Conservation (phyloP, 2,113 vertebrate species). For the Channa argus region DNA sequence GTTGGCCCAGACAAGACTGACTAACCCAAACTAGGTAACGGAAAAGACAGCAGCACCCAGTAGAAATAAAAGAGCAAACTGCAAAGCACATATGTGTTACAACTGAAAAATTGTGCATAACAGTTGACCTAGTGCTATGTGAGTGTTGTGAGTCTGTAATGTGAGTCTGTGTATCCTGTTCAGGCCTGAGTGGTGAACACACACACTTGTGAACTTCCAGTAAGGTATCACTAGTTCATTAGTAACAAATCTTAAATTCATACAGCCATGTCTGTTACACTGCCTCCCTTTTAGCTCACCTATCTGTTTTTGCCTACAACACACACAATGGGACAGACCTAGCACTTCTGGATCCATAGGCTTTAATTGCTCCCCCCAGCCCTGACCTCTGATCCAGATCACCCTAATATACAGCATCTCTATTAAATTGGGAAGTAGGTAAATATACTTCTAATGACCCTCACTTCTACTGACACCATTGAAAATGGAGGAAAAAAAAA, state of each 20-base stretch:
- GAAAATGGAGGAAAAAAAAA: slow-evolving; percentile 55
- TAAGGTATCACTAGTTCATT: slow-evolving; percentile 55
- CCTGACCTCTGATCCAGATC: slow-evolving; percentile 85
- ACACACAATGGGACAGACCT: slow-evolving; percentile 68
- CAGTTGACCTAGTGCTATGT: not conserved
- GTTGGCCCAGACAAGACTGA: slow-evolving; percentile 57
- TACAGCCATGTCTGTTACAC: slow-evolving; percentile 64
- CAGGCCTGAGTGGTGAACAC: not conserved
- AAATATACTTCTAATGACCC: slow-evolving; percentile 87
- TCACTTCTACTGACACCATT: slow-evolving; percentile 72
- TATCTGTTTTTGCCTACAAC: slow-evolving; percentile 61
- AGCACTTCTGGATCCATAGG: slow-evolving; percentile 74
- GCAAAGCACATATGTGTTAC: slow-evolving; percentile 1
- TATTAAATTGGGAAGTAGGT: slow-evolving; percentile 85
- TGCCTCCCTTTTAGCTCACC: slow-evolving; percentile 66
- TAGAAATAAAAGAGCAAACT: not conserved
- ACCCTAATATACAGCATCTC: slow-evolving; percentile 83
- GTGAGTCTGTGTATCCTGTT: slow-evolving; percentile 3
- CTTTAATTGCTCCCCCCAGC: slow-evolving; percentile 85
- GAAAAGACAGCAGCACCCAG: slow-evolving; percentile 27
- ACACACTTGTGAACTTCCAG: slow-evolving; percentile 10
- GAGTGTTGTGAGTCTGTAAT: too few relatives aligned
- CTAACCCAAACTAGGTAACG: slow-evolving; percentile 35
- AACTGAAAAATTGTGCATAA: slow-evolving; percentile 4
- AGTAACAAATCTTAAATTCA: slow-evolving; percentile 66